Evolutionary conservation across 1,140 invertebrate species (phyloP).

Genomic region (Caenorhabditis briggsae): DNA sequence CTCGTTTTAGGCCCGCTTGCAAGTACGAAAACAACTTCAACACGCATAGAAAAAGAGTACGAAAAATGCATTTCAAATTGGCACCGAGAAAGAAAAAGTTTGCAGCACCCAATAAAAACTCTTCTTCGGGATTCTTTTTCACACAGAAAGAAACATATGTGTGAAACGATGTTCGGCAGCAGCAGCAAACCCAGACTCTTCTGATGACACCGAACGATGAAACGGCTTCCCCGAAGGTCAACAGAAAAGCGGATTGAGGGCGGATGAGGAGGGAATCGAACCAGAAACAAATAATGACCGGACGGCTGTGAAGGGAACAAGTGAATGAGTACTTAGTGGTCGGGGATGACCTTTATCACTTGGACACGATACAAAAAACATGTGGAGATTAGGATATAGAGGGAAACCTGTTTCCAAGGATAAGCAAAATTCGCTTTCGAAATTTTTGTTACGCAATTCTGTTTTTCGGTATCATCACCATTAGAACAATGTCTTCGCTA

Average conservation of each 20-base stretch:
- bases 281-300: conserved; percentile 53
- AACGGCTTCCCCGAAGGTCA: conserved; percentile 20
- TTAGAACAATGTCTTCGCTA: not conserved
- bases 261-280: not conserved
- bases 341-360: conserved; percentile 46
- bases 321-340: not conserved
- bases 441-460: conserved; percentile 38
- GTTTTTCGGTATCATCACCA: not conserved
- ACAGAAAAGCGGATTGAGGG: conserved; percentile 24
- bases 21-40: not conserved
- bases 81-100: not conserved
- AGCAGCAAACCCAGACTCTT: not conserved
- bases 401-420: conserved; percentile 25
- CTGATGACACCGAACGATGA: not conserved
- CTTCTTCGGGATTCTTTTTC: not conserved
- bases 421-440: not conserved
- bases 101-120: conserved; percentile 12
- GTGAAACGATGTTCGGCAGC: conserved; percentile 3
- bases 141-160: conserved; percentile 37
- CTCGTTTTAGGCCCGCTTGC: too few relatives aligned
- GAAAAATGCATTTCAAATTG: too few relatives aligned
- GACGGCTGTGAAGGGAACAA: not conserved
- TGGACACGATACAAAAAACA: not conserved
- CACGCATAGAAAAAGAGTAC: conserved; percentile 4
- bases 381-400: not conserved